These are phyloP conservation scores for Ectropis grisescens DNA, from an alignment of 1,140 invertebrate genomes.

Conservation along the genomic window DNA sequence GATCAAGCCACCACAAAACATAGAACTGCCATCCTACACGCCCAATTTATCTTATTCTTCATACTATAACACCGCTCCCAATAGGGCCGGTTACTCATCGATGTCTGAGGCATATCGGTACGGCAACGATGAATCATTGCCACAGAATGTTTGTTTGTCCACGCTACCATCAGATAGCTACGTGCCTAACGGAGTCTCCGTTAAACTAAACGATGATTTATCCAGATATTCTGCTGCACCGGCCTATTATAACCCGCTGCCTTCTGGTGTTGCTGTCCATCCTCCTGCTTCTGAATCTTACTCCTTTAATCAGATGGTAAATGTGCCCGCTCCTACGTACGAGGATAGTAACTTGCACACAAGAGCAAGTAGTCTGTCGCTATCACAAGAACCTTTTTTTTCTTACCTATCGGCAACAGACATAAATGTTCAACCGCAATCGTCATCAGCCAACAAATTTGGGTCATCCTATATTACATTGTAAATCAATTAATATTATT, in stretches of 20 bases:
- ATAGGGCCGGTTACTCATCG: constrained; percentile 46
- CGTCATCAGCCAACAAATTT: constrained; percentile 24
- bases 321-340: constrained; percentile 32
- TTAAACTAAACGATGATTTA: constrained; percentile 49
- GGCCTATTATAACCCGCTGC: constrained; percentile 39
- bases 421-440: constrained; percentile 23
- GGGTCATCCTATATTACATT: constrained; percentile 41
- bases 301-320: constrained; percentile 28
- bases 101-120: constrained; percentile 57
- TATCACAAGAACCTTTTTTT: constrained; percentile 46
- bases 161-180: constrained; percentile 40
- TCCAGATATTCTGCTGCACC: constrained; percentile 30
- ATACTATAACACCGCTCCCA: constrained; percentile 35
- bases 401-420: constrained; percentile 36
- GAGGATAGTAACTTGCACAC: constrained; percentile 34
- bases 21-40: constrained; percentile 49
- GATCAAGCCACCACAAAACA: constrained; percentile 37
- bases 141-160: constrained; percentile 38
- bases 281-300: constrained; percentile 31
- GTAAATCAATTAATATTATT: no score
- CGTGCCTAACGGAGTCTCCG: constrained; percentile 49
- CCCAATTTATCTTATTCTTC: constrained; percentile 51
- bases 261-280: constrained; percentile 32
- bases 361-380: constrained; percentile 20
- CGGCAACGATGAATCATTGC: constrained; percentile 52